phyloP scores from a whole-genome alignment of 1,140 invertebrate genomes.

The Drosophila nannoptera region DNA sequence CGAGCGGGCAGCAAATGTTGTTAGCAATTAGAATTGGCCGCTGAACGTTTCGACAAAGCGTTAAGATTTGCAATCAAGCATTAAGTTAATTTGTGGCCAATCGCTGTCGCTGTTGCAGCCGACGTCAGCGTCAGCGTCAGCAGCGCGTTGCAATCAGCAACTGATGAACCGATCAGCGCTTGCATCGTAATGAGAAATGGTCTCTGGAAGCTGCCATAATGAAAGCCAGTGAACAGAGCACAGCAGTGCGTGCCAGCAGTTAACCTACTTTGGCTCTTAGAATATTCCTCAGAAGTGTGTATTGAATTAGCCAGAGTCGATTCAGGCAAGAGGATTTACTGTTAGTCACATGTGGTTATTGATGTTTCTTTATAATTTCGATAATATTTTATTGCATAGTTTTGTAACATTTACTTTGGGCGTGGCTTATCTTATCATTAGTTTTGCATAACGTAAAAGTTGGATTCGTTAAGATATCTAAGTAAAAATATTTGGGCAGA shows the following conservation, averaged over 20 bases:
- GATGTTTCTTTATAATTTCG: too few relatives aligned
- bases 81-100: constrained; percentile 67
- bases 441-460: not conserved
- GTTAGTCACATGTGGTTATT: too few relatives aligned
- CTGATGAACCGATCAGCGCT: constrained; percentile 28
- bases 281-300: not conserved
- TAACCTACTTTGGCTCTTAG: not conserved
- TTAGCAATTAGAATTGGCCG: constrained; percentile 69
- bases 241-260: constrained; percentile 31
- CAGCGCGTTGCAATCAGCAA: constrained; percentile 50
- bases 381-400: too few relatives aligned
- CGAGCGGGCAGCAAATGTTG: constrained; percentile 51
- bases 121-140: constrained; percentile 12
- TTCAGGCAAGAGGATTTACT: too few relatives aligned
- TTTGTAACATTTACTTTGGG: not conserved
- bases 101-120: constrained; percentile 25
- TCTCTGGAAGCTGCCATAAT: constrained; percentile 22
- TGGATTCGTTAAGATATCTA: constrained; percentile 2
- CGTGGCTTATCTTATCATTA: constrained; percentile 1
- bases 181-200: constrained; percentile 28
- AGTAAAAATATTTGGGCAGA: not conserved
- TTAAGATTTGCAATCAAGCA: constrained; percentile 73
- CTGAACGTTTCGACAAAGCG: constrained; percentile 70
- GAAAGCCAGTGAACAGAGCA: constrained; percentile 2
- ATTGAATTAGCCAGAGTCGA: too few relatives aligned